Evolutionary conservation across 2,888 invertebrate genomes (phyloP), one percentile per base, ranked within the genome.

Genomic region (Limnephilus marmoratus): DNA sequence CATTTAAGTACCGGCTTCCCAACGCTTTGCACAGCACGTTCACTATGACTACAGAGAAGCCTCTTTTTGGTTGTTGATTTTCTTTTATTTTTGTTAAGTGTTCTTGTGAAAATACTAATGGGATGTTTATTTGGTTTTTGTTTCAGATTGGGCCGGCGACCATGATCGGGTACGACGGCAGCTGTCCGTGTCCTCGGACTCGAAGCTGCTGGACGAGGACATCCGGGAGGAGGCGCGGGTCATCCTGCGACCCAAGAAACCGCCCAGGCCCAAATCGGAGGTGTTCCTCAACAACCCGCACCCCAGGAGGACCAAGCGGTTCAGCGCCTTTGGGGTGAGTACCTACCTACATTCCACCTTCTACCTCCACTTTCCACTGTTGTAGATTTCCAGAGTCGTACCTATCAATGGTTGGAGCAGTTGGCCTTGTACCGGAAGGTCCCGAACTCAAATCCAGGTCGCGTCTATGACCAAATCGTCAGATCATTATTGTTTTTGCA

Each of bases 301-400:
- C 95, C 97, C 97, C 94, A 97, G 98, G 96, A 97, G 98, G 95
- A 98, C 98, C 95, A 99, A 99, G 97, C 97, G 99, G 95, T 99
- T 98, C 96, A 99, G 99, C 95, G 99, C 99, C 95, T 99, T 99
- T 97, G 99, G 99, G 97, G 99, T 99, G 95, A 97, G 98, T 97
- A 91, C 85, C 68, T 24, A 24, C 68, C 24, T n/a, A 68, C 24
- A 3, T 49, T 49, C 13, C 13, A 4, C 15, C 15, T 49, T 49
- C 13, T 0, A 0, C 49, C 12, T 24, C 24, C 7, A 24, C 5
- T 3, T 45, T 49, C 0, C 49, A 15, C 49, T 49, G 13, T 49
- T 49, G 49, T 49, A 49, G 3, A 53, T 4, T 53, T 53, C 53
- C 53, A 53, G 53, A 49, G 49, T 49, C 13, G 53, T 53, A 5